Percentiles rank a stretch among this genome's conserved stretches.
Conservation (phyloP, 2,797 vertebrate species). For the Alca torda region DNA sequence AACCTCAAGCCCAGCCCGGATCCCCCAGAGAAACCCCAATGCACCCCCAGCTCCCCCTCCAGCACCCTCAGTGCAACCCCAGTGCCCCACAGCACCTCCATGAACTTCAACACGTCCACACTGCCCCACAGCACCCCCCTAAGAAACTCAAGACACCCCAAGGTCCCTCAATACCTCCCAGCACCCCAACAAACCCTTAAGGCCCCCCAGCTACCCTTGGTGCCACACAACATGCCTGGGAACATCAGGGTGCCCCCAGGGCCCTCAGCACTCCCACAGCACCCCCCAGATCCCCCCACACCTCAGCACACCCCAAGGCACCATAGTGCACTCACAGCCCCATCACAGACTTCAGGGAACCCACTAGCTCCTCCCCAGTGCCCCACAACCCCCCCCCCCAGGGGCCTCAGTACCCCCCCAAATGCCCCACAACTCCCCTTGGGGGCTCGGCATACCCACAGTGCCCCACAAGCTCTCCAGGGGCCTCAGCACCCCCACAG, state of each 20-base stretch:
- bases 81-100: too few species aligned
- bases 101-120: fast-evolving
- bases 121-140: too few species aligned
- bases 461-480: too few species aligned
- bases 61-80: background rate
- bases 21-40: background rate
- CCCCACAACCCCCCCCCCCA: background rate
- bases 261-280: background rate
- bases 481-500: too few species aligned
- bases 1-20: background rate
- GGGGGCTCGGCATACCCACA: too few species aligned
- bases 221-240: background rate
- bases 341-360: too few species aligned
- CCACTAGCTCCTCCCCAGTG: too few species aligned
- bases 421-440: too few species aligned
- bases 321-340: too few species aligned
- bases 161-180: background rate
- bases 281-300: background rate
- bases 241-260: background rate
- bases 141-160: too few species aligned
- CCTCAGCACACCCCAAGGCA: background rate
- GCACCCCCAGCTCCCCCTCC: background rate
- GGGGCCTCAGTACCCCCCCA: too few species aligned
- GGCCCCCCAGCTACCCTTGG: too few species aligned
- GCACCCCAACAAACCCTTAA: background rate